phyloP scores from a whole-genome alignment of 2,113 vertebrate species.

The Circaetus cinerascens region DNA sequence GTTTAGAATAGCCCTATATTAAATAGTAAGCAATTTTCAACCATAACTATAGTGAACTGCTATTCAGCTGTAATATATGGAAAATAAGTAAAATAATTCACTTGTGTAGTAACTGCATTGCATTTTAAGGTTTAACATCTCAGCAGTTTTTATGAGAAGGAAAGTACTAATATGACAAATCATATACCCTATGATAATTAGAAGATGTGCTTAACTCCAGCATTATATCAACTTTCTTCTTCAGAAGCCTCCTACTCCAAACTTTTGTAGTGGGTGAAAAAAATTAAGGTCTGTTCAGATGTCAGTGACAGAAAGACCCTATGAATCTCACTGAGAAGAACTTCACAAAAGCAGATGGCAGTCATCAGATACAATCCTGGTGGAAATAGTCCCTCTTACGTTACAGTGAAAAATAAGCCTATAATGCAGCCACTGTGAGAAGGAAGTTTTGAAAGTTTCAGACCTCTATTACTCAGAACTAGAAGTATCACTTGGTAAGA shows the following conservation, averaged over 20 bases:
- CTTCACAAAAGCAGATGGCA: neutral
- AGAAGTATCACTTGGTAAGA: neutral
- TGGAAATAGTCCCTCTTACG: neutral
- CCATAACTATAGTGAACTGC: neutral
- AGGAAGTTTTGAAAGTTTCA: neutral
- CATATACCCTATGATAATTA: neutral
- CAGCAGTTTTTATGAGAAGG: conserved; percentile 15
- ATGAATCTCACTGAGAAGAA: neutral
- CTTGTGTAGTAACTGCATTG: conserved; percentile 7
- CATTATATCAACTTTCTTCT: neutral
- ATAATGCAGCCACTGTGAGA: neutral
- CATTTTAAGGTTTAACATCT: conserved; percentile 19
- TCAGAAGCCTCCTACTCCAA: neutral
- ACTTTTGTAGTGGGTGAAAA: neutral
- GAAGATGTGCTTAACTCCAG: neutral
- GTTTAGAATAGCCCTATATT: neutral
- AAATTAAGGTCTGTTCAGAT: neutral
- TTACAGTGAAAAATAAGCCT: neutral
- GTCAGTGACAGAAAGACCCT: neutral
- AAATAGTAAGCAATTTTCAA: conserved; percentile 13
- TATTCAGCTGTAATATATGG: conserved; percentile 42
- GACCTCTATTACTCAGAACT: neutral
- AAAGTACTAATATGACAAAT: neutral
- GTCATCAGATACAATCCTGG: neutral
- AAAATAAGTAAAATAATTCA: conserved; percentile 54